These are phyloP conservation scores for Megalonaias nervosa DNA, from an alignment of 1,140 invertebrate genomes.

Conservation along the genomic window DNA sequence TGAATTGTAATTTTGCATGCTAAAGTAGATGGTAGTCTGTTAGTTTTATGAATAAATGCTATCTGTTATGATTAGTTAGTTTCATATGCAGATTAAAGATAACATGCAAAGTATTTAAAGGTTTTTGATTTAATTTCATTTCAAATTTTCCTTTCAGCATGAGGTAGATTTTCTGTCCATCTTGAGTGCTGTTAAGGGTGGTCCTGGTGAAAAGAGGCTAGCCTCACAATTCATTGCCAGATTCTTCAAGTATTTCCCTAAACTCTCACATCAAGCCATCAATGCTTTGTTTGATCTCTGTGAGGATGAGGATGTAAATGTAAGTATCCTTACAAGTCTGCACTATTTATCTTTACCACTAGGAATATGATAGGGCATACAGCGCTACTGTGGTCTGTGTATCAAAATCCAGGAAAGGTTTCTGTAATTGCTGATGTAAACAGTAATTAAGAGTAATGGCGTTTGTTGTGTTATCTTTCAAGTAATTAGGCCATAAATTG, in stretches of 20 bases:
- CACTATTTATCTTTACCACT: too few species aligned
- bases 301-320: constrained; percentile 89
- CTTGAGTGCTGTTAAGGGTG: constrained; percentile 74
- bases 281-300: constrained; percentile 95
- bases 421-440: too few species aligned
- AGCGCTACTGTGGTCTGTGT: too few species aligned
- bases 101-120: too few species aligned
- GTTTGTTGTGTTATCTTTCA: too few species aligned
- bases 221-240: constrained; percentile 96
- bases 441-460: too few species aligned
- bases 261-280: constrained; percentile 86
- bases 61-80: background rate
- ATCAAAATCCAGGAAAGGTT: too few species aligned
- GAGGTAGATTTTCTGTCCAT: constrained; percentile 91
- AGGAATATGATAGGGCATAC: too few species aligned
- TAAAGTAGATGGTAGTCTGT: background rate
- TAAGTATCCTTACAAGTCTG: constrained; percentile 21
- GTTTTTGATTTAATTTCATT: too few species aligned
- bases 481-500: too few species aligned
- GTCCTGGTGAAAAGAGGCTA: constrained; percentile 89
- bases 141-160: constrained; percentile 79
- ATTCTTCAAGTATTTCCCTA: constrained; percentile 94
- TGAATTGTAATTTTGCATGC: background rate
- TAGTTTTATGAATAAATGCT: background rate
- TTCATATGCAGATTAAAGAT: too few species aligned